These are phyloP conservation scores for Drosophila subsilvestris DNA, from an alignment of 2,888 invertebrate species.

Conservation along the genomic window DNA sequence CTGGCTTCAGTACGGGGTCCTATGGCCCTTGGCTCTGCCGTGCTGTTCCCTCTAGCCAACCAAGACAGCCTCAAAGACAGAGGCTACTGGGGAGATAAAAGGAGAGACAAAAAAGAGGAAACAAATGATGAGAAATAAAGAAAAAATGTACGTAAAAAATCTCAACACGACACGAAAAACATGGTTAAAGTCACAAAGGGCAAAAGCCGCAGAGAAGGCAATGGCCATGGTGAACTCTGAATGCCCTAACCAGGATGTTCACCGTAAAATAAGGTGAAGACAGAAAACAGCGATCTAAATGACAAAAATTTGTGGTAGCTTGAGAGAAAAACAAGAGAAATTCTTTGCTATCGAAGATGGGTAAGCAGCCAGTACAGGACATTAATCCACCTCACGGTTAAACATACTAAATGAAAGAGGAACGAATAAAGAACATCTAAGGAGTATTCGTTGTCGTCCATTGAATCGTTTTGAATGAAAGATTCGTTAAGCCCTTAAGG, in stretches of 20 bases:
- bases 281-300: too few species aligned
- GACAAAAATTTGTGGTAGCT: too few species aligned
- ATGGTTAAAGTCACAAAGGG: constrained; percentile 37
- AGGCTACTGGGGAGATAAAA: constrained; percentile 6
- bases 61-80: constrained; percentile 63
- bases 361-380: too few species aligned
- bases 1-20: constrained; percentile 17
- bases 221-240: not conserved
- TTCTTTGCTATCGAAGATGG: not conserved
- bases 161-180: constrained; percentile 54
- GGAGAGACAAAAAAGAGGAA: constrained; percentile 2
- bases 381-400: too few species aligned
- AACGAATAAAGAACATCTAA: not conserved
- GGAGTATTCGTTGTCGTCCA: too few species aligned
- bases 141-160: constrained; percentile 38
- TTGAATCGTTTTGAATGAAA: constrained; percentile 6
- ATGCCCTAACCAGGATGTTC: constrained; percentile 2
- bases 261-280: not conserved
- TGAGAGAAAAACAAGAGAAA: not conserved
- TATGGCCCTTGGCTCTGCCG: constrained; percentile 17
- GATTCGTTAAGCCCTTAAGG: constrained; percentile 17
- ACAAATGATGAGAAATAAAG: constrained; percentile 6
- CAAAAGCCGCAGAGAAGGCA: constrained; percentile 16
- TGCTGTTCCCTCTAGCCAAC: constrained; percentile 19
- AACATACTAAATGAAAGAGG: too few species aligned